Evolutionary conservation across 1,140 invertebrate genomes (phyloP).

Genomic region (Bombus sylvicola): DNA sequence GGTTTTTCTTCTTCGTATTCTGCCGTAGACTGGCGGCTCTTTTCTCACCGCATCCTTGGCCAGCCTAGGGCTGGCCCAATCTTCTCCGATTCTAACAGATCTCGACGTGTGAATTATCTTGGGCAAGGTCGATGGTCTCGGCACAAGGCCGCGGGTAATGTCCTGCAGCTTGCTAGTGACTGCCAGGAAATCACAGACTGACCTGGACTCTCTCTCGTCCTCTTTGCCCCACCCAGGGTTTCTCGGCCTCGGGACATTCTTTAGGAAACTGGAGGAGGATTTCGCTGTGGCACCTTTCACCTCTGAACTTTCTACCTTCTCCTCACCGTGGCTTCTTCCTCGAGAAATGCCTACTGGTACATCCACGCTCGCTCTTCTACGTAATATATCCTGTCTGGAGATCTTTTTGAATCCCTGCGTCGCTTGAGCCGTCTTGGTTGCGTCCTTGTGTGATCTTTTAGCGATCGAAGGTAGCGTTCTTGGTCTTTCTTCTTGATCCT

Average conservation of each 20-base stretch:
- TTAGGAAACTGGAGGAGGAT: conserved; percentile 28
- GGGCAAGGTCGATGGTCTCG: conserved; percentile 77
- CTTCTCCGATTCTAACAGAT: conserved; percentile 35
- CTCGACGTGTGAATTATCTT: conserved; percentile 70
- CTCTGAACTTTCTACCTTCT: conserved; percentile 52
- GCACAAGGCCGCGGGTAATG: conserved; percentile 61
- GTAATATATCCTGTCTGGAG: conserved; percentile 78
- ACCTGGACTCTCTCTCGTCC: conserved; percentile 66
- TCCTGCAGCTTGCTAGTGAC: conserved; percentile 57
- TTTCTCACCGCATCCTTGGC: conserved; percentile 64
- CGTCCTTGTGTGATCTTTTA: conserved; percentile 48
- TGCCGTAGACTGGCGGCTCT: conserved; percentile 78
- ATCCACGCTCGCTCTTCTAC: conserved; percentile 71
- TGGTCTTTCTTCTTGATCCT: conserved; percentile 56
- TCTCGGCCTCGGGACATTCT: conserved; percentile 46
- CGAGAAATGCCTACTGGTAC: not conserved
- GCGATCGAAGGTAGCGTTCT: conserved; percentile 74
- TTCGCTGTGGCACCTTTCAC: conserved; percentile 25
- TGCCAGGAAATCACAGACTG: conserved; percentile 70
- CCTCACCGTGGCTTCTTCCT: not conserved
- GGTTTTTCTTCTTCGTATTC: conserved; percentile 76
- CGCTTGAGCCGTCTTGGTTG: conserved; percentile 21
- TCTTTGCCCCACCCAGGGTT: conserved; percentile 29
- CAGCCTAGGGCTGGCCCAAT: conserved; percentile 42
- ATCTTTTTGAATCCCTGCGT: conserved; percentile 57